A percentile compares a stretch with the other conserved stretches of the same genome.
phyloP scores from a whole-genome alignment of 1,140 invertebrate species.

The Catajapyx aquilonaris region DNA sequence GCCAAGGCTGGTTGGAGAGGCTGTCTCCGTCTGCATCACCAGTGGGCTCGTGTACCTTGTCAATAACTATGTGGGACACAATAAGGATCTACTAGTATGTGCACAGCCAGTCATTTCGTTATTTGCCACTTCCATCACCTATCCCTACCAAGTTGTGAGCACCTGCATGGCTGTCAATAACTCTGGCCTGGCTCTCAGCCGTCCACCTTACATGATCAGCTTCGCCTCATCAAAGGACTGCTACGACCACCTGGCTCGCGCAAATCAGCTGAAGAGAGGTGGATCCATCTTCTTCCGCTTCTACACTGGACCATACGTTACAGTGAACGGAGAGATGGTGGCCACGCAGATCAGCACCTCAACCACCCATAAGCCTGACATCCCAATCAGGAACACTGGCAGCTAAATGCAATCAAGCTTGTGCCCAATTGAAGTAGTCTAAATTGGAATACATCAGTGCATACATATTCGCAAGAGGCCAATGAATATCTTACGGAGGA shows the following conservation, averaged over 20 bases:
- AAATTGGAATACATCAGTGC: no score
- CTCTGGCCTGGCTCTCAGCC: constrained; percentile 48
- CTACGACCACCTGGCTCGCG: constrained; percentile 45
- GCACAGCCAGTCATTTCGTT: constrained; percentile 32
- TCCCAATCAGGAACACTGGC: no score
- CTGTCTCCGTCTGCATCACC: constrained; percentile 43
- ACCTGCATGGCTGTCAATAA: constrained; percentile 68
- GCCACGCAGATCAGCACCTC: no score
- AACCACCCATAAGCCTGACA: no score
- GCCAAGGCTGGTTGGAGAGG: constrained; percentile 57
- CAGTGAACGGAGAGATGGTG: constrained; percentile 5
- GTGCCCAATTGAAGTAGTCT: no score
- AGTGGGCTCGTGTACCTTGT: constrained; percentile 49
- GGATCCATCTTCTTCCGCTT: constrained; percentile 60
- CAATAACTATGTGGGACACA: constrained; percentile 56
- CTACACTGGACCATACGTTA: constrained; percentile 38
- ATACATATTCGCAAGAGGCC: no score
- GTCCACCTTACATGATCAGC: constrained; percentile 55
- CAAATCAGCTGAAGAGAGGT: constrained; percentile 59
- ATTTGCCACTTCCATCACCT: constrained; percentile 52
- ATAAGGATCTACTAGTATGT: constrained; percentile 43
- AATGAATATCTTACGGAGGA: no score
- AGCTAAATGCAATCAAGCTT: no score
- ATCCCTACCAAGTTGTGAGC: constrained; percentile 68
- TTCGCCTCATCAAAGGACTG: constrained; percentile 58